Base-by-base conservation (phyloP, 1,140 invertebrate genomes). In the Laupala kohalensis region DNA sequence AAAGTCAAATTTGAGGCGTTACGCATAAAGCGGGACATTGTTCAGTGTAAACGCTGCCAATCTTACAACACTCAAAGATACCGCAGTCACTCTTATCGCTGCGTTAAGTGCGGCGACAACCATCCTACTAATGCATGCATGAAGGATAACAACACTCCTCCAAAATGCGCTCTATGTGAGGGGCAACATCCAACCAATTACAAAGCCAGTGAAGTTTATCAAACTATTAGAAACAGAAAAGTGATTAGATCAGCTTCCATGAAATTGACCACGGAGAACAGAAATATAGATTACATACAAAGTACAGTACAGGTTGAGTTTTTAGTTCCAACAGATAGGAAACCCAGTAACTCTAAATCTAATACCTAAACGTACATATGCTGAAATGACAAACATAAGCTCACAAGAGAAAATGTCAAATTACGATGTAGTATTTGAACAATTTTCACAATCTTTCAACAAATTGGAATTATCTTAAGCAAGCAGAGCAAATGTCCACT, bases 131-230 rank as follows among this genome's bases (percentile, higher is more conserved):
- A 15, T 37, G 6, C 6, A 6, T 84, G 81, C 76, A 77, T 64
- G 27, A 79, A 79, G 75, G 30, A 64, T 12, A 74, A 71, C 73
- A 67, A 77, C 67, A 73, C 71, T 5, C 76, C 77, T 68, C 75
- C 77, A 26, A 78, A 70, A 70, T 83, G 79, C 74, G 74, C 72
- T 3, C 73, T 76, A 15, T 83, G 80, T 64, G 66, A 74, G 3
- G 74, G 77, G 64, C 72, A 77, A 4, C 80, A 82, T 65, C 76
- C 78, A 28, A 79, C 79, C 19, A 82, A 78, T 72, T 80, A 79
- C 64, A 77, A 75, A 75, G 78, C 78, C 0, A 80, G 79, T 67
- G n/a, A 5, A 24, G 73, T 79, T 12, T 75, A 78, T 72, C 64
- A 78, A 72, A 71, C 78, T 69, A n/a, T 77, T 29, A 64, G 73